Evolutionary conservation across 1,140 invertebrate genomes (phyloP).

Genomic region (Leptinotarsa defecta): DNA sequence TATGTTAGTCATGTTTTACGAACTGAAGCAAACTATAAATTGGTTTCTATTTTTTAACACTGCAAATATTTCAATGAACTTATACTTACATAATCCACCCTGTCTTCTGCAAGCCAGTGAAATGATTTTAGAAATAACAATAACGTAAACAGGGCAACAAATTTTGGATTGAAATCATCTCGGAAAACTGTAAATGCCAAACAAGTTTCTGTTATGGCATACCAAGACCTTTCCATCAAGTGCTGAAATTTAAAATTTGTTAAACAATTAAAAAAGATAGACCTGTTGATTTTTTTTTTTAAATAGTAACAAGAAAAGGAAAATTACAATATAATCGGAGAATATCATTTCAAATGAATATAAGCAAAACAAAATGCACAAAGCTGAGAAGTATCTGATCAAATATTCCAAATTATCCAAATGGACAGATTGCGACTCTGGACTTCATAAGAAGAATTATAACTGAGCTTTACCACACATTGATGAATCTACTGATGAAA

Average conservation of each 20-base stretch:
- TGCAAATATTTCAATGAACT: no score
- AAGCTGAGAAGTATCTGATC: no score
- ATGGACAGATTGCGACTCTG: no score
- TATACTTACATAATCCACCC: conserved; percentile 95
- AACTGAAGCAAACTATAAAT: no score
- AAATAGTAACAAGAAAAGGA: no score
- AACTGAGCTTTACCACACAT: neutral
- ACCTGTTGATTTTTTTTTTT: neutral
- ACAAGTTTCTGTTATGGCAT: conserved; percentile 98
- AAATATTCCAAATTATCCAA: no score
- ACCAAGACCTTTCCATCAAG: conserved; percentile 97
- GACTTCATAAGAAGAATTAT: neutral
- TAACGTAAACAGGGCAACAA: conserved; percentile 96
- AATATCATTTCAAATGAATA: no score
- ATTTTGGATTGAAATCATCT: conserved; percentile 98
- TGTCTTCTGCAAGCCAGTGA: conserved; percentile 98
- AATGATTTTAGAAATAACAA: conserved; percentile 98
- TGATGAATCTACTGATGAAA: neutral
- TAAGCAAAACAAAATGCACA: no score
- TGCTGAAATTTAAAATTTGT: conserved; percentile 71
- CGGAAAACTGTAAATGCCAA: conserved; percentile 98
- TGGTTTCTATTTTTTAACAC: no score
- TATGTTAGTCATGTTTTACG: no score
- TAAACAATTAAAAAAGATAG: neutral
- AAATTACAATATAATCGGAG: no score